Percentiles rank a stretch among this genome's conserved stretches.
Conservation (phyloP, 2,888 invertebrate species). For the Strigamia maritima region DNA sequence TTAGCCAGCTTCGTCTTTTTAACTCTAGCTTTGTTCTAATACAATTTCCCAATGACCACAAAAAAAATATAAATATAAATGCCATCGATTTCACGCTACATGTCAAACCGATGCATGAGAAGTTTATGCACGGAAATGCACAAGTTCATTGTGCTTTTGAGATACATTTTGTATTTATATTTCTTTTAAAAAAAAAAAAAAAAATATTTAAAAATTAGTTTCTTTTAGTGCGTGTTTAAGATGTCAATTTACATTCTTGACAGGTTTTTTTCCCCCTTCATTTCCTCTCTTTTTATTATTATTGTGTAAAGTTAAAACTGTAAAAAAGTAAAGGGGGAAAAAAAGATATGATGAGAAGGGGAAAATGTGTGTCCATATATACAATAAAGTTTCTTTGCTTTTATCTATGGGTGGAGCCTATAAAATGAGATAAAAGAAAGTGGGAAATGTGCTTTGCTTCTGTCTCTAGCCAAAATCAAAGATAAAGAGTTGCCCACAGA, state of each 20-base stretch:
- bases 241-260: constrained; percentile 6
- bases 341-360: background rate
- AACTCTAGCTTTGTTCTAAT: background rate
- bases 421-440: constrained; percentile 5
- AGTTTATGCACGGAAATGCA: background rate
- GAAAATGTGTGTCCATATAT: constrained; percentile 3
- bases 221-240: constrained; percentile 9
- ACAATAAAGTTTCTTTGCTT: constrained; percentile 1
- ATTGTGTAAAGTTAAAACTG: background rate
- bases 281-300: background rate
- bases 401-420: constrained; percentile 12
- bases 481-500: constrained; percentile 11
- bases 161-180: background rate
- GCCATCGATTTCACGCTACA: constrained; percentile 11
- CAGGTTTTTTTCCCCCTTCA: background rate
- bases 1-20: background rate
- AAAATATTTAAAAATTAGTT: background rate
- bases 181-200: background rate
- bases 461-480: background rate
- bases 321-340: background rate
- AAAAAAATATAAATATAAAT: background rate
- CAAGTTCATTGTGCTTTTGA: background rate
- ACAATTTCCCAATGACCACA: background rate
- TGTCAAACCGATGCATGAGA: background rate
- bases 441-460: constrained; percentile 11